Evolutionary conservation across 2,113 vertebrate species (phyloP), one percentile per base, ranked within the genome.

Genomic region (Rallus limicola): DNA sequence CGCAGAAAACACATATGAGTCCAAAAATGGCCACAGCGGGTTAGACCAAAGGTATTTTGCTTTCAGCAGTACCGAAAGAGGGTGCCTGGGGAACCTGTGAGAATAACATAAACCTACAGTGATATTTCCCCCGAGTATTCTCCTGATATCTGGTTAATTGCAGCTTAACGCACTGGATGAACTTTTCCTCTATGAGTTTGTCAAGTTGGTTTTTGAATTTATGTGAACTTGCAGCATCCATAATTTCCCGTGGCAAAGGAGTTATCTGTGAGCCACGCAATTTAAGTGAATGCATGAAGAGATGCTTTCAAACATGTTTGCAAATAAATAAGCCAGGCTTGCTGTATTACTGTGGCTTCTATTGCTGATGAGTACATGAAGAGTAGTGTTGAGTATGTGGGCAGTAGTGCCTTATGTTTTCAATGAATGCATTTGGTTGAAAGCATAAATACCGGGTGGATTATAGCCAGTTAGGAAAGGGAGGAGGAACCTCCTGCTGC

Each of bases 401-500:
- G 93, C 82, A 95, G 88, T 8, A 85, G 31, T 63, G 80, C 88
- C 90, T 92, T 92, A 90, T 93, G 92, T 88, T 96, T 96, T 91
- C 80, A 89, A 62, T 48, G 34, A 92, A 64, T 76, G 65, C n/a
- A 21, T 92, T 68, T 82, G 48, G 46, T 68, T 86, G 72, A 81
- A 74, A 95, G 78, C 63, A 85, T 84, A 93, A 94, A 94, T 55
- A 91, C 78, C 46, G 69, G 17, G 38, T 86, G 84, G 77, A 93
- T 89, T 94, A 69, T 33, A 89, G 92, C 69, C 77, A 74, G 70
- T 44, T 36, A 91, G 34, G 28, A 53, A 72, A 86, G 88, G 88
- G 21, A 88, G 65, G 58, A 89, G 23, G 31, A 84, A 89, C 84
- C 48, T 96, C 74, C 25, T 44, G 23, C 31, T 79, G 77, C 17